These are phyloP conservation scores for Megalops cyprinoides DNA, from an alignment of 2,797 vertebrate species.

Conservation along the genomic window DNA sequence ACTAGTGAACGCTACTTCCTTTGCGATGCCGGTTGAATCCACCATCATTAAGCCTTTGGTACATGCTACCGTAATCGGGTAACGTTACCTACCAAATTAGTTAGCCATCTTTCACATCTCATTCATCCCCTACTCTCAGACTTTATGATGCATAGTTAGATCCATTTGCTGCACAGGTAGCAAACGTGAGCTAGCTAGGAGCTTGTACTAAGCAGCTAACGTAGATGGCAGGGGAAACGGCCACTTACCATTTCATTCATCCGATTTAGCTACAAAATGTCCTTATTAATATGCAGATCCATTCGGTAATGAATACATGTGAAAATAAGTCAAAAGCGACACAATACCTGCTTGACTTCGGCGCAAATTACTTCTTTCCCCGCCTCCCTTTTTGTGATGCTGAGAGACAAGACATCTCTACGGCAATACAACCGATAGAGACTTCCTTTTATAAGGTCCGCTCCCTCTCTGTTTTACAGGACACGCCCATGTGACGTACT, in stretches of 20 bases:
- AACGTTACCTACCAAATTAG: not conserved
- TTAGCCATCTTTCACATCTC: not conserved
- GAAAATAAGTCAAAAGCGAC: not conserved
- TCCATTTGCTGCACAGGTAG: no score
- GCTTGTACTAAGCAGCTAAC: no score
- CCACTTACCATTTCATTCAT: not conserved
- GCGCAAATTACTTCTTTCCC: not conserved
- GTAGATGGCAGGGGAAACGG: not conserved
- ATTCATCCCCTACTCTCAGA: not conserved
- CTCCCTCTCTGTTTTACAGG: not conserved
- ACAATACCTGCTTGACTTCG: not conserved
- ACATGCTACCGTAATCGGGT: no score
- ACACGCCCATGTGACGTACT: slow-evolving; percentile 26
- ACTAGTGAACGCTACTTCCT: not conserved
- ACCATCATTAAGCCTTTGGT: no score
- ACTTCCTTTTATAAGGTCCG: not conserved
- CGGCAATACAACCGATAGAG: not conserved
- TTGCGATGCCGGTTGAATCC: no score
- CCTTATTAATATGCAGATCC: not conserved
- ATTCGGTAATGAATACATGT: not conserved
- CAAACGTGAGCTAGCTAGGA: not conserved
- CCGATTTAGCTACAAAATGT: not conserved
- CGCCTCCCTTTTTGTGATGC: not conserved
- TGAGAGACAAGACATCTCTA: not conserved
- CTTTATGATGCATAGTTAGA: no score